These are phyloP conservation scores for Episyrphus balteatus DNA, from an alignment of 1,140 invertebrate species.

Conservation along the genomic window DNA sequence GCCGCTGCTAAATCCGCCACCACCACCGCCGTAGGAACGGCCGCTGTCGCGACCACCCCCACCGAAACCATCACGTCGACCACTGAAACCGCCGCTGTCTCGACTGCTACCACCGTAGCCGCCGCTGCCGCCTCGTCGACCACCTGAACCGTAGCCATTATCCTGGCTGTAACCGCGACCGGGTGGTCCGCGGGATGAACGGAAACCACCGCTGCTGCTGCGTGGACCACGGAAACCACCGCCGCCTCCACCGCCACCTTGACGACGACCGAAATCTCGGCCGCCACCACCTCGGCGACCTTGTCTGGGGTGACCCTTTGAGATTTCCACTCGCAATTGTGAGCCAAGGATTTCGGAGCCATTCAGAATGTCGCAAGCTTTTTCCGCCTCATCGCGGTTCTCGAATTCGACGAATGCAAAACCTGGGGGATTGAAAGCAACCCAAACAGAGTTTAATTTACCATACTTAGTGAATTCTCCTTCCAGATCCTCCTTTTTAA, in stretches of 20 bases:
- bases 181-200: conserved; percentile 9
- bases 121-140: conserved; percentile 32
- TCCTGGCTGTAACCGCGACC: conserved; percentile 35
- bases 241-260: conserved; percentile 35
- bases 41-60: conserved; percentile 34
- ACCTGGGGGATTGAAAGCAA: conserved; percentile 86
- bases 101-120: conserved; percentile 24
- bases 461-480: conserved; percentile 80
- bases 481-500: conserved; percentile 82
- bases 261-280: conserved; percentile 39
- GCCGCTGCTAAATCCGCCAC: conserved; percentile 29
- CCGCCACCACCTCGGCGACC: conserved; percentile 43
- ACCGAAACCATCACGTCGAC: conserved; percentile 29
- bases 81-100: conserved; percentile 29
- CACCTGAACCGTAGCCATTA: conserved; percentile 38
- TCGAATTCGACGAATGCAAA: conserved; percentile 99
- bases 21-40: conserved; percentile 33
- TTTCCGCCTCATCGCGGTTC: conserved; percentile 85
- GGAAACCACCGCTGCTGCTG: conserved; percentile 15
- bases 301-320: conserved; percentile 52
- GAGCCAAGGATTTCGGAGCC: conserved; percentile 71
- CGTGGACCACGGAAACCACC: conserved; percentile 35
- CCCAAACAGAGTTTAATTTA: conserved; percentile 90
- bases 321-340: conserved; percentile 72
- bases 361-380: conserved; percentile 84